Evolutionary conservation across 1,140 invertebrate genomes (phyloP), one percentile per base, ranked within the genome.

Genomic region (Drosophila chauvacae): DNA sequence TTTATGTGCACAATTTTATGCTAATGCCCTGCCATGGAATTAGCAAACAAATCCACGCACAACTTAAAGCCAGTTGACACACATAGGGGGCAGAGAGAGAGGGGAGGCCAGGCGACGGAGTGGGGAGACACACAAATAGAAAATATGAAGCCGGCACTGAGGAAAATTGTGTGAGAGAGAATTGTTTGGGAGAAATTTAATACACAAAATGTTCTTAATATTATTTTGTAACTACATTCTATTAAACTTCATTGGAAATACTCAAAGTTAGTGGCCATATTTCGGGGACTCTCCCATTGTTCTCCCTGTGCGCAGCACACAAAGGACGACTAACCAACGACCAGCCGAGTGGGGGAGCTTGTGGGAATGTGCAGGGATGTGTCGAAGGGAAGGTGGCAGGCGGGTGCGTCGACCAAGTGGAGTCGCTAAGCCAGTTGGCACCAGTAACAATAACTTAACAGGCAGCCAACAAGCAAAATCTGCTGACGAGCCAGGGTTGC

Each of bases 401-500:
- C 7, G 59, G 39, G 30, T 55, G 41, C 26, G 30, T 33, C 28
- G 79, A 57, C 58, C 51, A 72, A 69, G 84, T 80, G 74, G 77
- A 88, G 77, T 88, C 81, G 81, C 85, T 88, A 90, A 88, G 85
- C 85, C 85, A 90, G 85, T 90, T 90, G 81, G 80, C 80, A 90
- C 59, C 85, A 90, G 85, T 90, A 85, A 84, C 85, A 88, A 88
- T 88, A 88, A 88, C 85, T 88, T 88, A 90, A 76, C 59, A 90
- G 77, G 73, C 66, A 69, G 85, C 85, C 80, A 90, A 90, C 85
- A 88, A 85, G 85, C 70, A 71, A 77, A 90, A 85, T 80, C 78
- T 88, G 85, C 85, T 84, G 80, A 83, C 83, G 81, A 81, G 80
- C 80, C 78, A 82, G 68, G 63, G 66, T 9, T 55, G 51, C 30